Evolutionary conservation across 2,888 invertebrate species (phyloP), one percentile per base, ranked within the genome.

Genomic region (Ernsta delagoae): DNA sequence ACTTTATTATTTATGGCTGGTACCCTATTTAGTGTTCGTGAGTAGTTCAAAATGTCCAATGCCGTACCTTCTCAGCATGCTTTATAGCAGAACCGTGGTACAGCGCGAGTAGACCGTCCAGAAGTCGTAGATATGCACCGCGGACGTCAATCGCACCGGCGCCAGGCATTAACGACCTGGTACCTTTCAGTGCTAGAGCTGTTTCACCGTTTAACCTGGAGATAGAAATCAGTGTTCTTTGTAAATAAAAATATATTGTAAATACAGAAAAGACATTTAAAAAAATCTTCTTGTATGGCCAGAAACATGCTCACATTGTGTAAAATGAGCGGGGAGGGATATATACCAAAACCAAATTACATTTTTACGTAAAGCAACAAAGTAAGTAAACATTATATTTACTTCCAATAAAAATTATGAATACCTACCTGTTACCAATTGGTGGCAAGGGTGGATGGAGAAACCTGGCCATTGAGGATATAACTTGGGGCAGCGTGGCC

Each of bases 41-140:
- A 31, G 31, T 31, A 39, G 39, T 39, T 5, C 4, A 39, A 41
- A 41, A 41, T 41, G 41, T 3, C 11, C n/a, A 4, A 45, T 45
- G 5, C 11, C 4, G 2, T 71, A 91, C 92, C 86, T 91, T 95
- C 56, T 94, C 94, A 57, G 95, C 89, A 74, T 96, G 95, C 77
- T 96, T 96, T 75, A 96, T 95, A 1, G 96, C 96, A 36, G 95
- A 94, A 5, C 95, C 94, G 72, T 96, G 95, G 78, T 96, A 96
- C 61, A 96, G 85, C 0, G 96, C 90, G 8, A 96, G 92, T 0
- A 96, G 90, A 1, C 95, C 95, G 78, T 96, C 96, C 3, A 96
- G 79, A 1, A 96, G 86, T 65, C 96, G 94, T 62, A 95, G 83
- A 54, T 96, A 88, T 0, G 94, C 94, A 0, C 85, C 78, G 9